A percentile compares a stretch with the other conserved stretches of the same genome.
Conservation (phyloP, 2,797 vertebrate species). For the Pipistrellus nathusii region DNA sequence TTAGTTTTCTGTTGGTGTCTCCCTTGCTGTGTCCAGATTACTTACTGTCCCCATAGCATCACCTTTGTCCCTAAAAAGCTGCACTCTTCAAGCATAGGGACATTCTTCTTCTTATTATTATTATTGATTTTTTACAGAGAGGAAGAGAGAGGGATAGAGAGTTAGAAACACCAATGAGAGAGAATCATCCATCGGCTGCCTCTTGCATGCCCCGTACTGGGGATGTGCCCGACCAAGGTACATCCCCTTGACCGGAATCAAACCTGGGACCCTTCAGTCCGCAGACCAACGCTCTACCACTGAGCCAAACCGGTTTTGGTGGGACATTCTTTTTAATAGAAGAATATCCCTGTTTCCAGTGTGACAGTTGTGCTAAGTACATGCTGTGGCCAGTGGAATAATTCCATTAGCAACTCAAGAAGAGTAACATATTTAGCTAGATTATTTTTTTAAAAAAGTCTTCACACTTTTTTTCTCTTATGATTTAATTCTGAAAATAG, state of each 20-base stretch:
- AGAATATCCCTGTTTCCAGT: background rate
- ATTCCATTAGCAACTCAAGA: conserved; percentile 46
- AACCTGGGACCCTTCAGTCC: too few relatives aligned
- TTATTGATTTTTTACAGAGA: too few relatives aligned
- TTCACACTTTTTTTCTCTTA: conserved; percentile 16
- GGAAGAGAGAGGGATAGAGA: too few relatives aligned
- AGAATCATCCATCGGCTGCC: too few relatives aligned
- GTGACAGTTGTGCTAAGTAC: background rate
- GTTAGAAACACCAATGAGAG: too few relatives aligned
- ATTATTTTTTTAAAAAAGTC: background rate
- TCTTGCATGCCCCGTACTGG: too few relatives aligned
- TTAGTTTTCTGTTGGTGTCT: background rate
- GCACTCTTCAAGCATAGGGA: background rate
- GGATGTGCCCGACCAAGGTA: too few relatives aligned
- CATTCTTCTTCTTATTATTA: too few relatives aligned
- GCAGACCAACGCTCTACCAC: too few relatives aligned
- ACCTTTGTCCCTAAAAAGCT: background rate
- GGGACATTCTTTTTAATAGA: background rate
- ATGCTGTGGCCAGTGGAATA: background rate
- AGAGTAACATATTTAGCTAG: conserved; percentile 46
- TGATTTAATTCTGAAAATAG: conserved; percentile 52
- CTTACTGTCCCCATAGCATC: background rate
- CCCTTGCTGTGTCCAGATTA: background rate
- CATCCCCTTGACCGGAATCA: too few relatives aligned
- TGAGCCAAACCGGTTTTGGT: too few relatives aligned